phyloP scores from a whole-genome alignment of 2,888 invertebrate genomes.

The Andrena fulva region DNA sequence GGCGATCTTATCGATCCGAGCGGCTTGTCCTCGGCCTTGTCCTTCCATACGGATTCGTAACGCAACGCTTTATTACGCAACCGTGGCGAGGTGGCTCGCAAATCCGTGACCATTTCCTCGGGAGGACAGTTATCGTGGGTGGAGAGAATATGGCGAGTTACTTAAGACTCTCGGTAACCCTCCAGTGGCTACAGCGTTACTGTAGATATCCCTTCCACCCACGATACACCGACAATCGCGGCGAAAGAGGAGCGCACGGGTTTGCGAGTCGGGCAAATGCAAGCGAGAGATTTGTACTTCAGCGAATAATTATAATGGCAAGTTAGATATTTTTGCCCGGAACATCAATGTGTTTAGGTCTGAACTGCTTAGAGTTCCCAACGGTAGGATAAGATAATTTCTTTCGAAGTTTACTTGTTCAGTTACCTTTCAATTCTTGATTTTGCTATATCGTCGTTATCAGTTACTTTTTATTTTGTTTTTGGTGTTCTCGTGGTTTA shows the following conservation, averaged over 20 bases:
- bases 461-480: no score
- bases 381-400: no score
- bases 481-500: no score
- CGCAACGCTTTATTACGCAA: conserved; percentile 33
- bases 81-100: background rate
- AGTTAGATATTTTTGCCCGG: no score
- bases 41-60: conserved; percentile 45
- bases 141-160: background rate
- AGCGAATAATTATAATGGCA: no score
- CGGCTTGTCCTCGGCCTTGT: conserved; percentile 50
- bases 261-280: background rate
- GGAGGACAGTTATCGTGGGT: background rate
- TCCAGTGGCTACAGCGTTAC: no score
- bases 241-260: conserved; percentile 7
- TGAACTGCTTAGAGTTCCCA: no score
- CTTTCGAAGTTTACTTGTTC: no score
- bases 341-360: no score
- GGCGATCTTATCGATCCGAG: conserved; percentile 46
- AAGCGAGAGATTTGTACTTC: background rate
- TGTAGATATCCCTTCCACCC: no score
- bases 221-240: background rate
- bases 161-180: background rate
- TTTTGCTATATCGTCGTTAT: no score
- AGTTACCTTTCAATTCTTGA: no score
- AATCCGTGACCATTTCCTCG: background rate